Evolutionary conservation across 2,888 invertebrate genomes (phyloP).

Genomic region (Bursaphelenchus okinawaensis): DNA sequence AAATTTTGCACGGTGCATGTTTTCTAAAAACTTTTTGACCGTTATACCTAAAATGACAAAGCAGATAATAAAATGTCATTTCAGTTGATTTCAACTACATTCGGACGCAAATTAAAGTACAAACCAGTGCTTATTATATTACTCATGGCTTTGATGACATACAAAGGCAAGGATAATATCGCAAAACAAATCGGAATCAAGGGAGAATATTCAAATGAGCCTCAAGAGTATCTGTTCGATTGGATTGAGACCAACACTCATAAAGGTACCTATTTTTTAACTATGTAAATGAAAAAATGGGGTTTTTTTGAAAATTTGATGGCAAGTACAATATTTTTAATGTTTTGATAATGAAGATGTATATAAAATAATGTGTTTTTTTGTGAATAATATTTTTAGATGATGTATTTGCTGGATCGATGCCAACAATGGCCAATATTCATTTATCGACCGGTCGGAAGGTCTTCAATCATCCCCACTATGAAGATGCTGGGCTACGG

Average conservation of each 20-base stretch:
- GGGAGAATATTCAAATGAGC: constrained; percentile 70
- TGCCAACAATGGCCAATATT: constrained; percentile 77
- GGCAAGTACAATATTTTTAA: too few relatives aligned
- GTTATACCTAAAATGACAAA: too few relatives aligned
- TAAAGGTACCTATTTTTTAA: too few relatives aligned
- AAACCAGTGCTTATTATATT: constrained; percentile 58
- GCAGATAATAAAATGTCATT: constrained; percentile 2
- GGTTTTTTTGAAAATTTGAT: too few relatives aligned
- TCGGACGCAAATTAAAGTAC: constrained; percentile 8
- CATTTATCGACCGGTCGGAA: constrained; percentile 73
- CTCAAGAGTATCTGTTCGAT: constrained; percentile 71
- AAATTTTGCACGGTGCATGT: too few relatives aligned
- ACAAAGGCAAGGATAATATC: constrained; percentile 60
- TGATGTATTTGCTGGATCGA: constrained; percentile 77
- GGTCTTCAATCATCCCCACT: constrained; percentile 79
- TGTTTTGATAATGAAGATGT: too few relatives aligned
- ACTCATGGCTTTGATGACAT: constrained; percentile 64
- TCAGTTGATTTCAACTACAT: constrained; percentile 10
- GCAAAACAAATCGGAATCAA: constrained; percentile 62
- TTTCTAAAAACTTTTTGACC: too few relatives aligned
- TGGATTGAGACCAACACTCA: constrained; percentile 70
- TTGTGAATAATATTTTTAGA: too few relatives aligned
- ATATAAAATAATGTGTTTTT: too few relatives aligned
- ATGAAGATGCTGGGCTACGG: constrained; percentile 75
- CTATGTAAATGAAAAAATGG: too few relatives aligned